phyloP scores from a whole-genome alignment of 2,888 invertebrate genomes.

The Torymus tubicola region DNA sequence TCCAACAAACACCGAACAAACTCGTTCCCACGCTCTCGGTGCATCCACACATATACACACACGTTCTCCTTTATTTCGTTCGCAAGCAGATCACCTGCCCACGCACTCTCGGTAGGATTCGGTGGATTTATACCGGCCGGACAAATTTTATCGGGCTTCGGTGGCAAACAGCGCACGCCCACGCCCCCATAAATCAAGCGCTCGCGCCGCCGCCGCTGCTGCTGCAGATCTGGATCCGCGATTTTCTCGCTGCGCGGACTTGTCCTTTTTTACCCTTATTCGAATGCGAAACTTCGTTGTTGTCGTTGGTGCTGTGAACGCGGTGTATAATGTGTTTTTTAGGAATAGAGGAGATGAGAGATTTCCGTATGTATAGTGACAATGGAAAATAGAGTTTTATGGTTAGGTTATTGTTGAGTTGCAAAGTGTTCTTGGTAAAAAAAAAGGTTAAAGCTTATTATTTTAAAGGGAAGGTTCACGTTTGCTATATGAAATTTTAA shows the following conservation, averaged over 20 bases:
- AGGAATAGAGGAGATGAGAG: too few species aligned
- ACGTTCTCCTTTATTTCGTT: background rate
- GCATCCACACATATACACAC: background rate
- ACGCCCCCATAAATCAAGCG: conserved; percentile 73
- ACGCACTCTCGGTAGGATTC: conserved; percentile 60
- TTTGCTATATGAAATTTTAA: too few species aligned
- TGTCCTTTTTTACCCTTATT: background rate
- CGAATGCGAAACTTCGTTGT: too few species aligned
- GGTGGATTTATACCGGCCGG: conserved; percentile 73
- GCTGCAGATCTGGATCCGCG: conserved; percentile 63
- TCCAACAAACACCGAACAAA: background rate
- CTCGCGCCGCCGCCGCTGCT: conserved; percentile 16
- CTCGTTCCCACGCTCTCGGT: conserved; percentile 29
- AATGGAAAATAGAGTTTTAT: too few species aligned
- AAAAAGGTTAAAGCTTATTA: too few species aligned
- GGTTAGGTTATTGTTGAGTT: too few species aligned
- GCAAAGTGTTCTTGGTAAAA: too few species aligned
- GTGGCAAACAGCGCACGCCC: conserved; percentile 74
- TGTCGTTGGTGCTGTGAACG: too few species aligned
- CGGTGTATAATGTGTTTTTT: too few species aligned
- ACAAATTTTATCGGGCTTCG: conserved; percentile 76
- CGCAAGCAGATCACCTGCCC: conserved; percentile 61
- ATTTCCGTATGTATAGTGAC: too few species aligned
- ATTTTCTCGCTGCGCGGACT: conserved; percentile 29
- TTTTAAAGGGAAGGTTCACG: too few species aligned